These are phyloP conservation scores for Beris morrisii DNA, from an alignment of 2,888 invertebrate species.

Conservation along the genomic window DNA sequence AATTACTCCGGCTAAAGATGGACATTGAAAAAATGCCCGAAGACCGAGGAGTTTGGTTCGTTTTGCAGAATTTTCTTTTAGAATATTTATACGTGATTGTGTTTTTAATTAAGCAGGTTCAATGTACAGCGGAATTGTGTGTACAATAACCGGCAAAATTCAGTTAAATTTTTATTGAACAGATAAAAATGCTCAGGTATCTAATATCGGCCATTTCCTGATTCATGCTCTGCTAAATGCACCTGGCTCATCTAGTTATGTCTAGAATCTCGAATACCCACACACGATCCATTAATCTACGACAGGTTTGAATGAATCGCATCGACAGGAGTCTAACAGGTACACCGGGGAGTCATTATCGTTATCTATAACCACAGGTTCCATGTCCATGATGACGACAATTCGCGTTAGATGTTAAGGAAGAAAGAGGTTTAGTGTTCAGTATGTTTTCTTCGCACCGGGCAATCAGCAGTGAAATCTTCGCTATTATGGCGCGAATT, in stretches of 20 bases:
- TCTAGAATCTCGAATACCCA: background rate
- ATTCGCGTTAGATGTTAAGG: background rate
- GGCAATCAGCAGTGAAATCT: no score
- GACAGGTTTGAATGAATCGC: slow-evolving; percentile 26
- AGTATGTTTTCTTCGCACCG: no score
- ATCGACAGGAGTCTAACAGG: slow-evolving; percentile 26
- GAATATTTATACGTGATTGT: no score
- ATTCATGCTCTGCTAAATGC: background rate
- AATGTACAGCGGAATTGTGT: slow-evolving; percentile 11
- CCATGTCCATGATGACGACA: slow-evolving; percentile 16
- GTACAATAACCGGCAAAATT: background rate
- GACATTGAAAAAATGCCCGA: background rate
- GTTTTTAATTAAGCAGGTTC: background rate
- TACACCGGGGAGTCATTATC: slow-evolving; percentile 28
- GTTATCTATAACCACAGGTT: slow-evolving; percentile 28
- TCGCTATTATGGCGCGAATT: no score
- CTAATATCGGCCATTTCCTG: no score
- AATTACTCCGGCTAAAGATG: slow-evolving; percentile 14
- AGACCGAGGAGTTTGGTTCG: background rate
- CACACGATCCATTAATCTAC: background rate
- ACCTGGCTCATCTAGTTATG: slow-evolving; percentile 28
- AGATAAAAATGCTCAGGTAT: no score
- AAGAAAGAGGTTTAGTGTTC: no score
- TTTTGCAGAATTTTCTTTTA: no score
- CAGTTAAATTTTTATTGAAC: no score